A percentile compares a stretch with the other conserved stretches of the same genome.
Evolutionary conservation across 2,888 invertebrate species (phyloP).

Genomic region (Perizoma flavofasciatum): DNA sequence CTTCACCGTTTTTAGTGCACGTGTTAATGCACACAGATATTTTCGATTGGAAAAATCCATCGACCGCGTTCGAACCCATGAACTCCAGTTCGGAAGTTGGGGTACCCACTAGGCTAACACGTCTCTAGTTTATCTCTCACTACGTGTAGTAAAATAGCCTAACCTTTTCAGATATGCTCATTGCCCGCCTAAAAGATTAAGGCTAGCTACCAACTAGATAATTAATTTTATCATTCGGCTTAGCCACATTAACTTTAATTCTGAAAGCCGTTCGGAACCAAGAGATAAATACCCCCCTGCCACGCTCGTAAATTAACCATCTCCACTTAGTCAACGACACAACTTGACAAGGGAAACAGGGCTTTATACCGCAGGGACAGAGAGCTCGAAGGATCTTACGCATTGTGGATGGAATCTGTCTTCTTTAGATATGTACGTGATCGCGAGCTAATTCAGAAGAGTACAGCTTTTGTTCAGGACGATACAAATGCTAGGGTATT

Average conservation of each 20-base stretch:
- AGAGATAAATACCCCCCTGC: conserved; percentile 35
- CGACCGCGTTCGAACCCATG: too few relatives aligned
- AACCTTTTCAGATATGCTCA: conserved; percentile 19
- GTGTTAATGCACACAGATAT: too few relatives aligned
- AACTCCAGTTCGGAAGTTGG: too few relatives aligned
- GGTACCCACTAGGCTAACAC: too few relatives aligned
- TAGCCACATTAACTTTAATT: conserved; percentile 33
- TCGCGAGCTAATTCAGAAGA: conserved; percentile 29
- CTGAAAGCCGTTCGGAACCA: conserved; percentile 28
- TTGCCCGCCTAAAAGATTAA: conserved; percentile 27
- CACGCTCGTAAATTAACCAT: conserved; percentile 37
- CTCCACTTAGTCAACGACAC: conserved; percentile 26
- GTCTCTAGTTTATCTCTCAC: background rate
- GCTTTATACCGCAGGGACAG: conserved; percentile 21
- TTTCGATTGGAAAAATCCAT: too few relatives aligned
- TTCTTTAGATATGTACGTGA: conserved; percentile 35
- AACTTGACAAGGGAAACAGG: conserved; percentile 11
- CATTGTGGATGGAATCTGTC: conserved; percentile 31
- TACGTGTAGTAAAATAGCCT: conserved; percentile 4
- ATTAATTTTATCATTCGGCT: conserved; percentile 38
- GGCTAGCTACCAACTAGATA: conserved; percentile 17
- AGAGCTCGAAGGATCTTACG: conserved; percentile 3
- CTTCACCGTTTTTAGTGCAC: too few relatives aligned
- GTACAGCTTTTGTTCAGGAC: conserved; percentile 24
- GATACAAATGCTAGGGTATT: conserved; percentile 20